Base-by-base conservation (phyloP, 2,113 vertebrate species). In the rabbit (Oryctolagus cuniculus) region DNA sequence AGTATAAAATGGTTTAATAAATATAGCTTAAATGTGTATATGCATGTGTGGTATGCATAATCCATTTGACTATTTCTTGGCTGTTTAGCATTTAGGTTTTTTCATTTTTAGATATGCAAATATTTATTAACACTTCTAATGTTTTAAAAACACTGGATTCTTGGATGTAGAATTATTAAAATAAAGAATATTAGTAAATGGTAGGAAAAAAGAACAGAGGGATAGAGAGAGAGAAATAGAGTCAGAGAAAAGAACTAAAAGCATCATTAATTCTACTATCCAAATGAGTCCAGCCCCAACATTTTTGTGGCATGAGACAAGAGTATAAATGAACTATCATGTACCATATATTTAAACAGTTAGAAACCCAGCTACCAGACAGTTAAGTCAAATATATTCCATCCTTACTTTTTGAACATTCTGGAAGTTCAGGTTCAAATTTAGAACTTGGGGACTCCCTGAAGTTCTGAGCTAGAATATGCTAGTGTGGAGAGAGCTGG, bases 21-120 rank as follows among this genome's bases (percentile, higher is more conserved):
- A 16, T 49, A 61, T 24, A 58, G 75, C 73, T 78, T 55, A 0
- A 88, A 85, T n/a, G 31, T 79, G 25, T 34, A 84, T 87, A 75
- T 34, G 6, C 31, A 70, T 29, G 64, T 53, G 19, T 81, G 25
- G 31, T 27, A 44, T 31, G n/a, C 27, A 6, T 38, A 83, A 84
- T 75, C 63, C 29, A 34, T 38, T 83, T 93, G 25, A 24, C 27
- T 44, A 1, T n/a, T 81, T 90, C 22, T 10, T 1, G 11, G 5
- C 6, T 78, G 17, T 77, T 70, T 82, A 79, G n/a, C 10, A 74
- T 95, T 89, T 85, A 90, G 61, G 12, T 61, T 72, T 93, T 92
- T 94, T 49, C 19, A 67, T 55, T 94, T 95, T 67, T 83, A 81
- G 22, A 27, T 90, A 16, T 21, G 58, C 25, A 90, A 31, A 72